Base-by-base conservation (phyloP, 2,797 vertebrate species). In the Scolopax bukidnonensis region DNA sequence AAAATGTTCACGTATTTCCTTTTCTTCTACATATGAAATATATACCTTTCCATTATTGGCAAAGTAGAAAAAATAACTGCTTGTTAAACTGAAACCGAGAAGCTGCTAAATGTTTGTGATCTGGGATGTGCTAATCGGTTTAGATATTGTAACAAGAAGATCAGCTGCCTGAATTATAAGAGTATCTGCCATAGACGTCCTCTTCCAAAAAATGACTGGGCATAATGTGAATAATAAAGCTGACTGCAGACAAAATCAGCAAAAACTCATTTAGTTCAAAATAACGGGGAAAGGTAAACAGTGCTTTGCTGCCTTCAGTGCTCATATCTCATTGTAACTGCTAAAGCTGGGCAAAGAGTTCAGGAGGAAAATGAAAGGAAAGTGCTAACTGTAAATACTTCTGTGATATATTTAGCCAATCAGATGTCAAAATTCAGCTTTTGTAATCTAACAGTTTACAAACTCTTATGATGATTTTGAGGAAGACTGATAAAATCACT, bases 261-360 rank as follows among this genome's bases (percentile, higher is more conserved):
- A 92, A 70, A 96, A 95, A 6, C 20, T 89, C 51, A 81, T 91
- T 85, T 41, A 64, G 56, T 74, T 79, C 54, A 56, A 78, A 93
- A 32, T 65, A 83, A 38, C 61, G 28, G 32, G 65, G 60, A 38
- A 74, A 59, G 69, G 40, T 21, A 81, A 92, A 67, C 23, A 85
- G 67, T 24, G 48, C 13, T 89, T 57, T 78, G 64, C 21, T 69
- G 60, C 63, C 33, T 70, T 16, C 16, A 8, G 27, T n/a, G 48
- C 56, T 57, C 27, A 11, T 41, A 9, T n/a, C 16, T 78, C 74
- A 48, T 14, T 51, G 6, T 33, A 56, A 30, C 64, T 21, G 57
- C 57, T 81, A 32, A 63, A 60, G 27, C 40, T 5, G 4, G 48
- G 25, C 20, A 10, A 14, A 19, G 82, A 50, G 56, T 47, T 47